phyloP scores from a whole-genome alignment of 2,888 invertebrate species.

The Ophonus ardosiacus region DNA sequence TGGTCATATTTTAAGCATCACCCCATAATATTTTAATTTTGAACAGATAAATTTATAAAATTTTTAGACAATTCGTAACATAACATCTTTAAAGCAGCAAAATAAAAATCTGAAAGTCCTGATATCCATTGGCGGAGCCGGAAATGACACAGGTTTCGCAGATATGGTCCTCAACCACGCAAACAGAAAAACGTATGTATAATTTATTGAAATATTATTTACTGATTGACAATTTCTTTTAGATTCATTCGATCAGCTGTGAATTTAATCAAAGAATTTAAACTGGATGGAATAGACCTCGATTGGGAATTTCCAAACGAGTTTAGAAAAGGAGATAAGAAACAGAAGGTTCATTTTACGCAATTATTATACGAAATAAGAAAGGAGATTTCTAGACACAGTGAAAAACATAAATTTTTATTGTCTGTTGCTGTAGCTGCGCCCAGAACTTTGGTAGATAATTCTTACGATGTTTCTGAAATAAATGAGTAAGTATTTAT shows the following conservation, averaged over 20 bases:
- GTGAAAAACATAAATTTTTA: slow-evolving; percentile 79
- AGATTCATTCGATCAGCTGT: slow-evolving; percentile 79
- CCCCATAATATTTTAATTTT: too few species aligned
- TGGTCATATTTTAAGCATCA: too few species aligned
- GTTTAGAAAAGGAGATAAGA: slow-evolving; percentile 72
- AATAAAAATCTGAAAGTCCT: slow-evolving; percentile 86
- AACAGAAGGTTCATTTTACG: slow-evolving; percentile 85
- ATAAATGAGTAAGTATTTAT: slow-evolving; percentile 81
- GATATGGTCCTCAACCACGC: slow-evolving; percentile 85
- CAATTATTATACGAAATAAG: slow-evolving; percentile 86
- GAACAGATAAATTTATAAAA: slow-evolving; percentile 41
- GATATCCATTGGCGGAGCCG: slow-evolving; percentile 84
- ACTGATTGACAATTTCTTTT: slow-evolving; percentile 16
- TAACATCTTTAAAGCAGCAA: slow-evolving; percentile 78
- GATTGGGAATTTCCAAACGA: slow-evolving; percentile 94
- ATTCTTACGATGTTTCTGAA: slow-evolving; percentile 87
- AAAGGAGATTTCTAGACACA: slow-evolving; percentile 79
- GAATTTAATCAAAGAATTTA: slow-evolving; percentile 77
- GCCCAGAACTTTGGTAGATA: slow-evolving; percentile 84
- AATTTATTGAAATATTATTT: neutral
- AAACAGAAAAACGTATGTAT: slow-evolving; percentile 79
- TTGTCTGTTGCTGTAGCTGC: slow-evolving; percentile 90
- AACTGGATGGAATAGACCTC: slow-evolving; percentile 85
- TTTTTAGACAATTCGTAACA: slow-evolving; percentile 73
- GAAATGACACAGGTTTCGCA: slow-evolving; percentile 81